Percentiles rank a stretch among this genome's conserved stretches.
These are phyloP conservation scores for Myiotriccus ornatus DNA, from an alignment of 2,797 vertebrate species.

Conservation along the genomic window DNA sequence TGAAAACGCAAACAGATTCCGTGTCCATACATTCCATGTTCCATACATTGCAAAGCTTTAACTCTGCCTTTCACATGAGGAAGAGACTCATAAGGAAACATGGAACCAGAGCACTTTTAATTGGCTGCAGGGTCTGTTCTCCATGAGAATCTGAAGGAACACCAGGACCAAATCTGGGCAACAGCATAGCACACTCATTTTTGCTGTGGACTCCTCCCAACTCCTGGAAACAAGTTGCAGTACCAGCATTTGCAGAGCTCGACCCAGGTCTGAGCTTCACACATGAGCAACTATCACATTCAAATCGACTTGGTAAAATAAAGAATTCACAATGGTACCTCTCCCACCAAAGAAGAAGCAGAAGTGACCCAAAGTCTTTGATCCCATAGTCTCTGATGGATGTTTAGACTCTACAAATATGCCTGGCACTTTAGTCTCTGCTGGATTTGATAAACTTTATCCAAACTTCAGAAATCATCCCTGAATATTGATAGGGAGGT, in stretches of 20 bases:
- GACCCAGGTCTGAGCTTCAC: not conserved
- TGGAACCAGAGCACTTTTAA: not conserved
- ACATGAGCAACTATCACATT: not conserved
- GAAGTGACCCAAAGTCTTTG: not conserved
- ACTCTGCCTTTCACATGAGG: not conserved
- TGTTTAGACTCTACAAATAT: not conserved
- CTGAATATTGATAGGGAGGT: slow-evolving; percentile 52
- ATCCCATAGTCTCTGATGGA: not conserved
- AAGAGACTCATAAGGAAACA: not conserved
- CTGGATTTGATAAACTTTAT: slow-evolving; percentile 20
- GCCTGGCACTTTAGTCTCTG: not conserved
- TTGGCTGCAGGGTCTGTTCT: not conserved
- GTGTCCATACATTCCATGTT: not conserved
- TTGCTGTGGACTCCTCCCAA: not conserved
- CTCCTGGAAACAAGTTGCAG: not conserved
- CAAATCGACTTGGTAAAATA: not conserved
- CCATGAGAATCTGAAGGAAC: not conserved
- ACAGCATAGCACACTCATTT: not conserved
- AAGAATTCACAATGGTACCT: not conserved
- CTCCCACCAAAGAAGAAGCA: not conserved
- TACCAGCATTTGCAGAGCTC: not conserved
- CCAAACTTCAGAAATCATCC: slow-evolving; percentile 21
- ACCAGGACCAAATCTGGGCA: not conserved
- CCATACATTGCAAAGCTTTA: not conserved
- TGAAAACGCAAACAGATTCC: not conserved